phyloP scores from a whole-genome alignment of 2,113 vertebrate species.

The Datnioides undecimradiatus region DNA sequence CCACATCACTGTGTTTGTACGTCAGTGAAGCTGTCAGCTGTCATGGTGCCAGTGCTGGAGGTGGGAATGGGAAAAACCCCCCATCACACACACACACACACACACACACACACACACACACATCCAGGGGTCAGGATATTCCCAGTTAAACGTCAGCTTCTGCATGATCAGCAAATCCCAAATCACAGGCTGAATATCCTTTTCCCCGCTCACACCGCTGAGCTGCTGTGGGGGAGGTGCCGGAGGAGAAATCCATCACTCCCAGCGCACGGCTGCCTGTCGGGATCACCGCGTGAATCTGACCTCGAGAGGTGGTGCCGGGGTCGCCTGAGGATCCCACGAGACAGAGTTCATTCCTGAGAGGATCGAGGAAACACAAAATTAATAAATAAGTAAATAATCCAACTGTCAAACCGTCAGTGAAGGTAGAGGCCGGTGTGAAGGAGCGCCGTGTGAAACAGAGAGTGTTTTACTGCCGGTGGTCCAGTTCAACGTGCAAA shows the following conservation, averaged over 20 bases:
- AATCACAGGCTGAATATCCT: not conserved
- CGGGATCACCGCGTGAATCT: conserved; percentile 11
- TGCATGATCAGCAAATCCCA: conserved; percentile 49
- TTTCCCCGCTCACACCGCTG: not conserved
- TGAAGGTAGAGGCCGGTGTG: not conserved
- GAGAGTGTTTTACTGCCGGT: too few species aligned
- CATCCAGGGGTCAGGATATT: conserved; percentile 16
- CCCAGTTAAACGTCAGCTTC: conserved; percentile 5
- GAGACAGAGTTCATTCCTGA: not conserved
- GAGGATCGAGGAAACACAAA: not conserved
- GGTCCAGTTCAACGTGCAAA: too few species aligned
- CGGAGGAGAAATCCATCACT: conserved; percentile 45
- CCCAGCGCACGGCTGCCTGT: conserved; percentile 1
- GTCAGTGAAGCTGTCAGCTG: conserved; percentile 30
- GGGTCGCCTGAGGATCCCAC: not conserved
- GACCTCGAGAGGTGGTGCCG: not conserved
- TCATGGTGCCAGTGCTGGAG: not conserved
- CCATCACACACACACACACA: not conserved
- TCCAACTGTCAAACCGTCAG: not conserved
- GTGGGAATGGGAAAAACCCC: not conserved
- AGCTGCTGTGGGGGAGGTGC: fast-evolving
- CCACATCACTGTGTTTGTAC: not conserved
- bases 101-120: conserved; percentile 7
- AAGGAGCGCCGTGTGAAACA: fast-evolving
- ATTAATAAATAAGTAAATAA: conserved; percentile 6